Conservation (phyloP, 2,797 vertebrate genomes). For the Coregonus sp. region DNA sequence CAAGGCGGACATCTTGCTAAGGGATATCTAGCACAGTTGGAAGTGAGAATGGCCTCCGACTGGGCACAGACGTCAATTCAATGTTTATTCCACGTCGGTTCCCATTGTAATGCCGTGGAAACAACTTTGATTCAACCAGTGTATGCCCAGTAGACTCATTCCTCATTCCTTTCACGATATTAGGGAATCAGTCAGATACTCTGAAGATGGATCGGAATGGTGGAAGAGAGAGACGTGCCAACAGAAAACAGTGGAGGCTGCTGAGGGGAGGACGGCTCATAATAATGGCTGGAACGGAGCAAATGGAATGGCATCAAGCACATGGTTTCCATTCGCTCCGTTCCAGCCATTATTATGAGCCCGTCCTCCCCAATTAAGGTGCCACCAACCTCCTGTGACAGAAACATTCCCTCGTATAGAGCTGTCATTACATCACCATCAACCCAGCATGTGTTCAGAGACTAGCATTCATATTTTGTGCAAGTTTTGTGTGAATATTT, state of each 20-base stretch:
- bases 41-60: background rate
- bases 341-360: too few species aligned
- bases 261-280: too few species aligned
- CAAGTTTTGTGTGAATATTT: conserved; percentile 33
- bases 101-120: too few species aligned
- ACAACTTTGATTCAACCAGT: too few species aligned
- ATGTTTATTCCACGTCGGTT: too few species aligned
- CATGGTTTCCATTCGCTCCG: too few species aligned
- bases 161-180: background rate
- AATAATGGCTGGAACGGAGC: too few species aligned
- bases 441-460: background rate
- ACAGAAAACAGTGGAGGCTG: too few species aligned
- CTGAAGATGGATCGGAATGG: background rate
- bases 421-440: background rate
- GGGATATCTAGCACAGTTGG: background rate
- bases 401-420: background rate
- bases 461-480: conserved; percentile 7
- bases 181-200: background rate
- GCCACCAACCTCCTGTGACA: background rate
- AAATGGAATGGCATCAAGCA: too few species aligned
- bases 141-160: background rate
- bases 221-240: background rate
- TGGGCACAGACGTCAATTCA: too few species aligned
- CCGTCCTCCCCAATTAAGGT: too few species aligned
- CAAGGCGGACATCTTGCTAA: conserved; percentile 19